Percentiles rank a stretch among this genome's conserved stretches.
These are phyloP conservation scores for Lasioglossum marginatum DNA, from an alignment of 2,888 invertebrate genomes.

Conservation along the genomic window DNA sequence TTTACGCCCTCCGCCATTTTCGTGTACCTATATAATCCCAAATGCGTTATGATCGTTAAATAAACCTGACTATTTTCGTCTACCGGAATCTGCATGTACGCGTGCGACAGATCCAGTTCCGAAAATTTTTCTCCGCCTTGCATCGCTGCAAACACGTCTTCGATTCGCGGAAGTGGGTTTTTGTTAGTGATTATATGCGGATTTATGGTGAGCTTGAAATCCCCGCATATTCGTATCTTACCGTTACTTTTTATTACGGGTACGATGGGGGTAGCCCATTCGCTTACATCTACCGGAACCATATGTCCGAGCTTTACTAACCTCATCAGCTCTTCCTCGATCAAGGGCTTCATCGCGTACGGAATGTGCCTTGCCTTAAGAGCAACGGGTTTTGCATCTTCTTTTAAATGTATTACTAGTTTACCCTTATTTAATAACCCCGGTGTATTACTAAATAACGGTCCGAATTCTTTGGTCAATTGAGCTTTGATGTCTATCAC, in stretches of 20 bases:
- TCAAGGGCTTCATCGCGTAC: constrained; percentile 49
- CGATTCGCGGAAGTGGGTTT: constrained; percentile 68
- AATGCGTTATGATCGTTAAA: constrained; percentile 36
- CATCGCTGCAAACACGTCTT: constrained; percentile 66
- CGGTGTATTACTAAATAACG: too few relatives aligned
- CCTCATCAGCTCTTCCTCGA: constrained; percentile 55
- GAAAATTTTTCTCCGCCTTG: constrained; percentile 69
- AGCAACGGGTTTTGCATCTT: too few relatives aligned
- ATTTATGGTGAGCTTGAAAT: constrained; percentile 73
- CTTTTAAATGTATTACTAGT: too few relatives aligned
- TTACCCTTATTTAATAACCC: too few relatives aligned
- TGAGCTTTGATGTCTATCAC: too few relatives aligned
- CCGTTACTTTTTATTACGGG: constrained; percentile 71
- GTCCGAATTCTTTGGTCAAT: too few relatives aligned
- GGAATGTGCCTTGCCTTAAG: constrained; percentile 52
- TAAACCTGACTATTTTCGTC: background rate
- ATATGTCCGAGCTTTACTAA: constrained; percentile 61
- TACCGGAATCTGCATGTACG: constrained; percentile 56
- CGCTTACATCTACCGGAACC: constrained; percentile 67
- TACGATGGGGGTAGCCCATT: constrained; percentile 78
- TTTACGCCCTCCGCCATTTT: constrained; percentile 34
- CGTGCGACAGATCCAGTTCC: constrained; percentile 60
- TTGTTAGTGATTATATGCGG: constrained; percentile 65
- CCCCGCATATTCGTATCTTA: constrained; percentile 64
- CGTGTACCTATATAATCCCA: constrained; percentile 2